A percentile compares a stretch with the other conserved stretches of the same genome.
Conservation (phyloP, 2,113 vertebrate genomes). For the Lampris incognitus region DNA sequence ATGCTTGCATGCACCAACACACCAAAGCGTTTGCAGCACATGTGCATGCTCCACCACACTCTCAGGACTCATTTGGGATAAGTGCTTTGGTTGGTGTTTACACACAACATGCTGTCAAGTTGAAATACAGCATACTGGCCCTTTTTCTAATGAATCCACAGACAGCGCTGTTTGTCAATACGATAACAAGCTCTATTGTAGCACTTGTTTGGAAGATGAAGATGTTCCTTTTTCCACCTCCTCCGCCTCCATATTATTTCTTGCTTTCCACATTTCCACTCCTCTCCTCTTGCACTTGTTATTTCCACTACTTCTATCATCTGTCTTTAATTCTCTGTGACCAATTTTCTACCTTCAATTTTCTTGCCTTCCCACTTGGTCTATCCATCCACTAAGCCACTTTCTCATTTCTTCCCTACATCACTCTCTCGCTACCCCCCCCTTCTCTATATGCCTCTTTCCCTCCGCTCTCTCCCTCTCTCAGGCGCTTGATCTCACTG, state of each 20-base stretch:
- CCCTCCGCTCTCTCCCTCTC: neutral
- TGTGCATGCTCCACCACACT: neutral
- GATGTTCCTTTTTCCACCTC: no score
- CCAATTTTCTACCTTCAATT: no score
- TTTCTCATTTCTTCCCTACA: no score
- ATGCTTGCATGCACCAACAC: neutral
- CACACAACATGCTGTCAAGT: neutral
- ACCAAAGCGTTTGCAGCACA: neutral
- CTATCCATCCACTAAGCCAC: no score
- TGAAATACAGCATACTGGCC: constrained; percentile 16
- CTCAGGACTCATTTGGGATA: constrained; percentile 15
- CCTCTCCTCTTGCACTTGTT: neutral
- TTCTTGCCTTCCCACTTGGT: neutral
- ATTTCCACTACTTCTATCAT: neutral
- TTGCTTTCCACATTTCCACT: neutral
- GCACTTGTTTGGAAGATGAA: no score
- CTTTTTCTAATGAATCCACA: neutral
- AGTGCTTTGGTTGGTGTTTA: neutral
- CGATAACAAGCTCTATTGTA: no score
- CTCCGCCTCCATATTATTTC: neutral
- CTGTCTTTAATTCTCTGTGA: no score
- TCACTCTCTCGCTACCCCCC: neutral
- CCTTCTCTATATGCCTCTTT: neutral
- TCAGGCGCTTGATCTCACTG: neutral
- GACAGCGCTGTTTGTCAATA: no score